phyloP scores from a whole-genome alignment of 2,113 vertebrate species.

The Cynopterus brachyotis region DNA sequence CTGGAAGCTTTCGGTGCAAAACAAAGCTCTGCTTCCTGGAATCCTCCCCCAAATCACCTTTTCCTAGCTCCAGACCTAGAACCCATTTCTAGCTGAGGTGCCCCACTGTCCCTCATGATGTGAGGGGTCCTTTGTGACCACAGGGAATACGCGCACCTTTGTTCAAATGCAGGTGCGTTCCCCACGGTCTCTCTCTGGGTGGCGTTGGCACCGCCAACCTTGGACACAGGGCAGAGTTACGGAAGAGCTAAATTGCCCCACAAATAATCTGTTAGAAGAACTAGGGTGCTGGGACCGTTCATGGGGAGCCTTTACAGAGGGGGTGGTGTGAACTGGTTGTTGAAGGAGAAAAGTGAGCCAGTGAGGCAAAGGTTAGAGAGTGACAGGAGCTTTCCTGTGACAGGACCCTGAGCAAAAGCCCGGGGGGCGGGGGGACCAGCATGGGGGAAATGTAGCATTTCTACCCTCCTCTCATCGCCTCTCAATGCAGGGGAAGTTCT shows the following conservation, averaged over 20 bases:
- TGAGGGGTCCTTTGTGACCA: rapidly evolving
- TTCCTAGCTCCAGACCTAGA: no score
- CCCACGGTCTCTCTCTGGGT: background rate
- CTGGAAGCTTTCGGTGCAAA: background rate
- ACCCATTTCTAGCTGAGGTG: rapidly evolving
- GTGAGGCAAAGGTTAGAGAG: background rate
- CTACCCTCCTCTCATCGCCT: background rate
- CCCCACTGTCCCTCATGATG: rapidly evolving
- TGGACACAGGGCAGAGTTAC: background rate
- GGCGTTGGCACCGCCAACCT: rapidly evolving
- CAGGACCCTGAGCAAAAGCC: background rate
- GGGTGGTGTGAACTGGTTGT: background rate
- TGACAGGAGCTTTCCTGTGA: background rate
- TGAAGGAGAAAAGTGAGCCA: background rate
- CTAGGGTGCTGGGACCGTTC: background rate
- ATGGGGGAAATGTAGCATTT: rapidly evolving
- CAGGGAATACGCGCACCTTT: background rate
- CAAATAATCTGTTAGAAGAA: background rate
- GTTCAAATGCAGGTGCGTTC: background rate
- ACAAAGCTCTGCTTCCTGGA: background rate
- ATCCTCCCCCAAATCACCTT: background rate
- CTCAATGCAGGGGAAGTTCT: background rate
- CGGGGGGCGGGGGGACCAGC: no score
- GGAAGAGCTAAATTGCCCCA: background rate
- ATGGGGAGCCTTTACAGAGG: background rate